Evolutionary conservation across 2,797 vertebrate genomes (phyloP).

Genomic region (Streptopelia turtur): DNA sequence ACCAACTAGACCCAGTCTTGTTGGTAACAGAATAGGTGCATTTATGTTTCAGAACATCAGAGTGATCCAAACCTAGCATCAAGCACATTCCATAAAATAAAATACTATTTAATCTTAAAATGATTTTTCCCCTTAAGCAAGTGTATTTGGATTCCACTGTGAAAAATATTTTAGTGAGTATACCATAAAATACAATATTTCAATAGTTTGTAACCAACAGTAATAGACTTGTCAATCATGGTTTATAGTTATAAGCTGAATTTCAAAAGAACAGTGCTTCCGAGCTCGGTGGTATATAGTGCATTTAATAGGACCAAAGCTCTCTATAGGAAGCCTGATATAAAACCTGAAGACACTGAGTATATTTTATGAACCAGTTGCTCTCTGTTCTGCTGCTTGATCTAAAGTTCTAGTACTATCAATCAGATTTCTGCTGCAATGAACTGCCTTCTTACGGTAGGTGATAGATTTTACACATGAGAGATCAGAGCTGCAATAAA

Average conservation of each 20-base stretch:
- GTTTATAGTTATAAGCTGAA: conserved; percentile 67
- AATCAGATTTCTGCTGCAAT: conserved; percentile 69
- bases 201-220: conserved; percentile 68
- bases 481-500: conserved; percentile 70
- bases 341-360: conserved; percentile 62
- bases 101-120: conserved; percentile 41
- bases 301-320: conserved; percentile 66
- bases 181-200: conserved; percentile 63
- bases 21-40: neutral
- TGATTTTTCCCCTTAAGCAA: conserved; percentile 59
- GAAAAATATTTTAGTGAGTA: conserved; percentile 58
- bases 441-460: conserved; percentile 60
- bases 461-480: conserved; percentile 73
- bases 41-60: neutral
- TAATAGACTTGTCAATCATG: conserved; percentile 70
- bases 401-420: conserved; percentile 62
- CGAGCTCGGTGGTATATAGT: conserved; percentile 57
- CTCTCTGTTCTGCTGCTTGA: conserved; percentile 67
- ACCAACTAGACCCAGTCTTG: neutral
- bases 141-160: conserved; percentile 39
- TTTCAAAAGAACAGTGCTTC: conserved; percentile 68
- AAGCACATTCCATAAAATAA: neutral
- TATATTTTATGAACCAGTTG: conserved; percentile 71
- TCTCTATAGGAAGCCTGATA: conserved; percentile 60
- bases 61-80: neutral